Evolutionary conservation across 2,113 vertebrate genomes (phyloP).

Genomic region (Promerops cafer): DNA sequence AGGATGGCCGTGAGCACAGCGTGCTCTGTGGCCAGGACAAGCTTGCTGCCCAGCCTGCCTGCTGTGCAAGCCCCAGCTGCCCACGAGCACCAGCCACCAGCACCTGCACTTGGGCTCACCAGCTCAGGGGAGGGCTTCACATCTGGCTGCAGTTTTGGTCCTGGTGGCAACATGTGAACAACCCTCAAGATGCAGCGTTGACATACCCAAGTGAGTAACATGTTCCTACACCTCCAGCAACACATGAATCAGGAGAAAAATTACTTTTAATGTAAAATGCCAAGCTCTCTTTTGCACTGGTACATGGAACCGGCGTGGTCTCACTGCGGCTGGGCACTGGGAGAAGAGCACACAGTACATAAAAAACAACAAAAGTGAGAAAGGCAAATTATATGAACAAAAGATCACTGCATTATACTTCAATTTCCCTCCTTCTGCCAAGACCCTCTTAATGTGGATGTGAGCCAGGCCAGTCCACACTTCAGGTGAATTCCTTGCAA

Average conservation of each 20-base stretch:
- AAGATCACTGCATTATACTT: background rate
- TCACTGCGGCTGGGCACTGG: background rate
- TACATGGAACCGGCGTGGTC: background rate
- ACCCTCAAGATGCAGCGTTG: background rate
- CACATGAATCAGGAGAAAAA: background rate
- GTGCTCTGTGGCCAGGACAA: background rate
- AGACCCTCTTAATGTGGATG: background rate
- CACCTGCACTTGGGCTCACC: fast-evolving
- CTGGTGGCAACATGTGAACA: background rate
- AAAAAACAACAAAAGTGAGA: background rate
- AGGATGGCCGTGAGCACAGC: background rate
- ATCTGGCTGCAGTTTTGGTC: background rate
- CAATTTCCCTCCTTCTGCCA: background rate
- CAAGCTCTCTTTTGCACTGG: background rate
- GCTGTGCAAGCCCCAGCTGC: background rate
- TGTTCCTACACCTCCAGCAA: background rate
- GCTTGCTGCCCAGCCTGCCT: background rate
- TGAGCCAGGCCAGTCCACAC: background rate
- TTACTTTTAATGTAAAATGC: background rate
- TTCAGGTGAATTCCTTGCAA: background rate
- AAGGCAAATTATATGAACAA: background rate
- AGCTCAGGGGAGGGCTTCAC: background rate
- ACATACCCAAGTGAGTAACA: background rate
- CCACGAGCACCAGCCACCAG: background rate
- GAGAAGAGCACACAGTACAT: background rate